phyloP scores from a whole-genome alignment of 2,113 vertebrate species.

The Cyanistes caeruleus region DNA sequence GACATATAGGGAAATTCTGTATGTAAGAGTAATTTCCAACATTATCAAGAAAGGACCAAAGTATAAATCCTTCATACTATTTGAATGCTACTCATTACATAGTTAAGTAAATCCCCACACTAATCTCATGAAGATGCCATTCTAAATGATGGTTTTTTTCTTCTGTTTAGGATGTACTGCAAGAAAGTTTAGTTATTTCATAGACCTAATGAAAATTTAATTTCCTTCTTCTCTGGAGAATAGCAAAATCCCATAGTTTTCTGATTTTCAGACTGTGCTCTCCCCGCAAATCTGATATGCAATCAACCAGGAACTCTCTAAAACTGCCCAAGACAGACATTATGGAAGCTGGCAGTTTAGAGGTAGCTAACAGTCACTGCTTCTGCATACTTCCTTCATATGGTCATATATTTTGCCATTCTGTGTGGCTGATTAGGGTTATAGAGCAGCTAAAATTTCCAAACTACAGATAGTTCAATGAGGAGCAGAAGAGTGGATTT shows the following conservation, averaged over 20 bases:
- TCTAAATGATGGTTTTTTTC: neutral
- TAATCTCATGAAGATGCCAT: neutral
- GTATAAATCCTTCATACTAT: neutral
- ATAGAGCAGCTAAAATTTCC: slow-evolving; percentile 7
- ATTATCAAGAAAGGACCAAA: neutral
- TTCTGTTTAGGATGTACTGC: neutral
- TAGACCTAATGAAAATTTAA: neutral
- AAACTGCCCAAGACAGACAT: neutral
- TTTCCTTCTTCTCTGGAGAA: neutral
- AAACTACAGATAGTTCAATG: neutral
- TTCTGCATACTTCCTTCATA: neutral
- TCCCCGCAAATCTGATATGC: neutral
- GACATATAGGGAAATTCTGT: neutral
- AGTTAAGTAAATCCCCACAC: neutral
- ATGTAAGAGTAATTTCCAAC: neutral
- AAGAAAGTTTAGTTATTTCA: neutral
- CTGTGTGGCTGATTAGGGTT: neutral
- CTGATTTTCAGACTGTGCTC: neutral
- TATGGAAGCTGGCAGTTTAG: neutral
- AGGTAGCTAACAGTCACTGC: neutral
- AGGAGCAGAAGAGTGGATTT: neutral
- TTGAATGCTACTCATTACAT: neutral
- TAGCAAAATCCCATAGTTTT: neutral
- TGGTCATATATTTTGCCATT: neutral
- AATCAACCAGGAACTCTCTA: neutral